Evolutionary conservation across 2,888 invertebrate genomes (phyloP), one percentile per base, ranked within the genome.

Genomic region (Cinara cedri): DNA sequence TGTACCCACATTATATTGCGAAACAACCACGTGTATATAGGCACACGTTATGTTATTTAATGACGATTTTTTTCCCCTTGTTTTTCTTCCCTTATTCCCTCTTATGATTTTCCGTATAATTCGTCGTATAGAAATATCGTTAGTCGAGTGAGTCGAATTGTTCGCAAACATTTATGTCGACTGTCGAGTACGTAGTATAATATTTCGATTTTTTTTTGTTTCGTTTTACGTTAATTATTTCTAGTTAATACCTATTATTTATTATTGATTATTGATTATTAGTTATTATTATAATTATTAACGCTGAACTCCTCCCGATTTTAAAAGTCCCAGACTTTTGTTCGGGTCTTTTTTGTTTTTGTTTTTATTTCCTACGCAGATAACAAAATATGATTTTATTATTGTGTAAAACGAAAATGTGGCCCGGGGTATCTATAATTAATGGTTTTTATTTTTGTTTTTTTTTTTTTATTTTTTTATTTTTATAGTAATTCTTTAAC

Each of bases 381-480:
- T 19, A 71, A 21, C 13, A 21, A 55, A 21, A 55, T 54, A 42
- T 42, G 6, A 34, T 34, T 4, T 4, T 4, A 34, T 4, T 34
- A 34, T 34, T 34, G n/a, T n/a, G n/a, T 34, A 34, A 55, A 54
- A n/a, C n/a, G n/a, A 54, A 49, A 66, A 49, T n/a, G 19, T 65
- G 10, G 78, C 78, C 78, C 68, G 34, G 78, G 78, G 78, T 68
- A 68, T 70, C 68, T 68, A 49, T 70, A 72, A 70, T 68, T 60
- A 70, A 78, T 44, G 57, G 34, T 21, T 42, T 51, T 74, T 51
- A 51, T 54, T 66, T 21, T 19, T 42, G 13, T 46, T 63, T 62
- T 34, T 60, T 34, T 34, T 60, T 34, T 34, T 60, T 51, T 16
- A 9, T 68, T 46, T 66, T 66, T 14, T 2, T 60, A 54, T 75